A percentile compares a stretch with the other conserved stretches of the same genome.
Evolutionary conservation across 1,140 invertebrate genomes (phyloP).

Genomic region (Trichoplusia ni): DNA sequence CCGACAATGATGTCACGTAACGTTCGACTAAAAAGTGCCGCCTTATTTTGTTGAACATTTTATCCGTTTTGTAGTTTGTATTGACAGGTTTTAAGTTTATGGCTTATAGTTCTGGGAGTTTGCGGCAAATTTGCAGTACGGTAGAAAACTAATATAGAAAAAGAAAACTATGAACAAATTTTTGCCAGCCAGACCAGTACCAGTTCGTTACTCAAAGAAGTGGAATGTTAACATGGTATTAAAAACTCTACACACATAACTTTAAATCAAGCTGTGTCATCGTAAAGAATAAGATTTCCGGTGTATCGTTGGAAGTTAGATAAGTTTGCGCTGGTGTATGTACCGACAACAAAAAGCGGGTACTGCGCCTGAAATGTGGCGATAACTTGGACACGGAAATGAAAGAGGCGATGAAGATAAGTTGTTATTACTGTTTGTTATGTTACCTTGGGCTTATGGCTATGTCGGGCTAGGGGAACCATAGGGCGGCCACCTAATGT

Average conservation of each 20-base stretch:
- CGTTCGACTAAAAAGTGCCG: too few species aligned
- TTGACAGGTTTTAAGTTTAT: not conserved
- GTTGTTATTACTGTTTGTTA: constrained; percentile 64
- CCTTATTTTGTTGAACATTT: too few species aligned
- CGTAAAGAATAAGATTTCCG: not conserved
- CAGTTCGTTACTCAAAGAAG: too few species aligned
- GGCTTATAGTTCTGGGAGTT: too few species aligned
- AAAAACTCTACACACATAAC: too few species aligned
- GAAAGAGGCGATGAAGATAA: constrained; percentile 63
- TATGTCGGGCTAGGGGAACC: not conserved
- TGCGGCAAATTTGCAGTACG: too few species aligned
- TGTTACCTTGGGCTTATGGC: constrained; percentile 43
- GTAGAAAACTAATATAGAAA: too few species aligned
- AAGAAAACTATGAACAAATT: too few species aligned
- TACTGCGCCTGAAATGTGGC: constrained; percentile 48
- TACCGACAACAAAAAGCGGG: constrained; percentile 36
- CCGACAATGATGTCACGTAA: constrained; percentile 28
- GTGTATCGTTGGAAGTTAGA: not conserved
- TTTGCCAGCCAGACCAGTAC: too few species aligned
- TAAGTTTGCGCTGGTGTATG: not conserved
- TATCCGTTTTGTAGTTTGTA: constrained; percentile 1
- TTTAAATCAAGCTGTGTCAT: too few species aligned
- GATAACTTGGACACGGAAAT: constrained; percentile 62
- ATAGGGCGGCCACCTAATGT: constrained; percentile 18
- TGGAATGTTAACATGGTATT: too few species aligned